Base-by-base conservation (phyloP, 2,797 vertebrate species). In the Vespertilio murinus region DNA sequence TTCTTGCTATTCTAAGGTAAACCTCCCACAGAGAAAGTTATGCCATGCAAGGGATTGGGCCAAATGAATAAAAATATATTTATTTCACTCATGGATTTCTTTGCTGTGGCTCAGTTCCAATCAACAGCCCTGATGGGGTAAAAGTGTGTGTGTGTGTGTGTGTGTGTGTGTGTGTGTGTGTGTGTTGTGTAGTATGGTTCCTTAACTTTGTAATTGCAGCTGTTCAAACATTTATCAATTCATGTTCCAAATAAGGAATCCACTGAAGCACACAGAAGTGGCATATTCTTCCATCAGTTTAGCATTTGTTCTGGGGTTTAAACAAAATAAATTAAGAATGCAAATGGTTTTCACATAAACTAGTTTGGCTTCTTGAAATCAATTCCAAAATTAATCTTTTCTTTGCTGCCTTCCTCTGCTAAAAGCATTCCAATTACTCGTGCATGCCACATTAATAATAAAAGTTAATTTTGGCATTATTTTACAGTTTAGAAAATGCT, bases 11-110 rank as follows among this genome's bases (percentile, higher is more conserved):
- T 96, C 97, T 97, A 97, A 95, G 96, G 93, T 96, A 97, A 98
- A 97, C 98, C 98, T 98, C 98, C 98, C 97, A 96, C 97, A 47
- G 97, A 98, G 98, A 98, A 97, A 96, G 97, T 98, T 98, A 96
- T 95, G 13, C 96, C 97, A 97, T 84, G 96, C 94, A 92, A 97
- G 93, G 92, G 96, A 97, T 97, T 98, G 94, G 97, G 86, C 90
- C 97, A 97, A 98, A 98, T 65, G 91, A 96, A 97, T 97, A 96
- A 97, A 97, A 97, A 97, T 96, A 59, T 95, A 95, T 96, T 96
- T 91, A 45, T 97, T 95, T 97, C 97, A 97, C 96, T 96, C 91
- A 96, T 93, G 84, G 95, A 96, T 97, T 97, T 97, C 87, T 97
- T 96, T 96, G 54, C 59, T 87, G 92, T 98, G 98, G 98, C 97